phyloP scores from a whole-genome alignment of 2,888 invertebrate genomes.

The Deilephila elpenor region DNA sequence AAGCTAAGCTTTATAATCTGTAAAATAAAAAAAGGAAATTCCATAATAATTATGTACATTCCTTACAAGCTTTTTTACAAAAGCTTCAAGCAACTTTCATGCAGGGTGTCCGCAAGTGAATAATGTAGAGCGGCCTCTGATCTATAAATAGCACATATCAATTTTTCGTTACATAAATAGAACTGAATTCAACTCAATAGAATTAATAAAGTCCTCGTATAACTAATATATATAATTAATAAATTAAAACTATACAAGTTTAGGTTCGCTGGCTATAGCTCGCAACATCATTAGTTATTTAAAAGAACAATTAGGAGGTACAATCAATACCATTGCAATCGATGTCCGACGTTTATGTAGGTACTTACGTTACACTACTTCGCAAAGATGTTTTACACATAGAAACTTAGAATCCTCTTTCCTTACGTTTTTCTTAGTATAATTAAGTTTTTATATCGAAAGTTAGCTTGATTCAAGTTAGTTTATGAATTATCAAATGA shows the following conservation, averaged over 20 bases:
- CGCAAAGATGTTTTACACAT: slow-evolving; percentile 1
- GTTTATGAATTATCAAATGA: too few species aligned
- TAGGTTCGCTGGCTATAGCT: slow-evolving; percentile 19
- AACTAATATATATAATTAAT: background rate
- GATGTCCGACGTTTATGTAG: slow-evolving; percentile 35
- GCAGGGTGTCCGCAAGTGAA: too few species aligned
- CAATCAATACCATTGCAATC: slow-evolving; percentile 61
- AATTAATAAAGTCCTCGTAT: background rate
- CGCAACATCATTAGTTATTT: slow-evolving; percentile 47
- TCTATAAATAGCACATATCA: background rate
- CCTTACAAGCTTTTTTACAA: too few species aligned
- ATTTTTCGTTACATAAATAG: background rate
- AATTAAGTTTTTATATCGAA: too few species aligned
- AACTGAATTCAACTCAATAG: too few species aligned
- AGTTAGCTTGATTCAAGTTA: too few species aligned
- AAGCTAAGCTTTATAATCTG: too few species aligned
- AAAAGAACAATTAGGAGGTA: slow-evolving; percentile 48
- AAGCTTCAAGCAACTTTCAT: too few species aligned
- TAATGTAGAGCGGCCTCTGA: too few species aligned
- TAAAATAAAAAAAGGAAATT: too few species aligned
- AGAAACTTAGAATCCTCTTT: background rate
- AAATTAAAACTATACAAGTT: background rate
- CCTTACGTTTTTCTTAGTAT: too few species aligned
- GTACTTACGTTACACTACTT: background rate
- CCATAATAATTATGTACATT: too few species aligned